Conservation (phyloP, 2,113 vertebrate species). For the Ptyas mucosa region DNA sequence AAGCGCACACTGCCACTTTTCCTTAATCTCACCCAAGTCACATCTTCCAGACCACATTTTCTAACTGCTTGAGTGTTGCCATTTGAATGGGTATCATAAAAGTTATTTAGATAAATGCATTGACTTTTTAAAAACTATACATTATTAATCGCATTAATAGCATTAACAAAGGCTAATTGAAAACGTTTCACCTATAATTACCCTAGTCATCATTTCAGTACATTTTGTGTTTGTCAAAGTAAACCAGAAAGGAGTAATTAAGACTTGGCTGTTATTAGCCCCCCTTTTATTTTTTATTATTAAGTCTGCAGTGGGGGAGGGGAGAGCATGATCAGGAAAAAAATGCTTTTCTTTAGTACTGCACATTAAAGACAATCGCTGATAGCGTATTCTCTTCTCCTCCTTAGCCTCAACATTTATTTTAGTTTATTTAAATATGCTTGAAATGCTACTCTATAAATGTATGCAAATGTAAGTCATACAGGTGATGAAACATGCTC, state of each 20-base stretch:
- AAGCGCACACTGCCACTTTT: too few relatives aligned
- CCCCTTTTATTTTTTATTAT: constrained; percentile 48
- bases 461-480: rapidly evolving
- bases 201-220: constrained; percentile 60
- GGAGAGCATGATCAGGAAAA: constrained; percentile 4
- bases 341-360: constrained; percentile 54
- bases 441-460: constrained; percentile 21
- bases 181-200: constrained; percentile 69
- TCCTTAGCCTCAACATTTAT: constrained; percentile 1
- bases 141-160: constrained; percentile 73
- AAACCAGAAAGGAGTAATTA: constrained; percentile 64
- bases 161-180: constrained; percentile 71
- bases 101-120: constrained; percentile 67
- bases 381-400: constrained; percentile 49
- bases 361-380: constrained; percentile 27
- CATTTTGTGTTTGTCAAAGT: constrained; percentile 61
- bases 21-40: background rate
- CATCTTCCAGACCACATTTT: constrained; percentile 49
- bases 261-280: constrained; percentile 55
- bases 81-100: constrained; percentile 62
- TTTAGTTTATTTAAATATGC: background rate
- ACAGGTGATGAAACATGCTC: background rate
- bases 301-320: constrained; percentile 36
- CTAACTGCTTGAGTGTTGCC: constrained; percentile 40
- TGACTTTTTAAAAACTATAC: constrained; percentile 67